Evolutionary conservation across 2,888 invertebrate species (phyloP).

Genomic region (Noctua fimbriata): DNA sequence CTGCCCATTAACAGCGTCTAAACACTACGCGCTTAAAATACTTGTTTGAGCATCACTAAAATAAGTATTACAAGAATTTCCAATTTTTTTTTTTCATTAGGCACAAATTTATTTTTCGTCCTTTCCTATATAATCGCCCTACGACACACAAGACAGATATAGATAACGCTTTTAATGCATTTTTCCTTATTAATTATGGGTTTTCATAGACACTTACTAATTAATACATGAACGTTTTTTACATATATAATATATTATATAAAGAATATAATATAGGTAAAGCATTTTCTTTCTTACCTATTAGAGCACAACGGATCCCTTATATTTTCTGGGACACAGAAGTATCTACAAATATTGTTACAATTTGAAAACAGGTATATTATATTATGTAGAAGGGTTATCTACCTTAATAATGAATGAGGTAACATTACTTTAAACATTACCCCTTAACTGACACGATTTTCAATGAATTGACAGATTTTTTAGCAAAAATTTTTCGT

Average conservation of each 20-base stretch:
- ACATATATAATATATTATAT: slow-evolving; percentile 90
- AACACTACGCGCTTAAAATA: slow-evolving; percentile 87
- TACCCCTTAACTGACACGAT: slow-evolving; percentile 86
- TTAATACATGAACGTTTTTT: slow-evolving; percentile 87
- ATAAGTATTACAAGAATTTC: slow-evolving; percentile 78
- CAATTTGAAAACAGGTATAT: slow-evolving; percentile 80
- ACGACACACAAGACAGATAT: slow-evolving; percentile 86
- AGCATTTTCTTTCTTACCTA: slow-evolving; percentile 88
- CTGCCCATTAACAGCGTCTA: slow-evolving; percentile 84
- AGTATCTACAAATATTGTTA: slow-evolving; percentile 83
- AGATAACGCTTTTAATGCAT: slow-evolving; percentile 83
- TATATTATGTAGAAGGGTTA: slow-evolving; percentile 81
- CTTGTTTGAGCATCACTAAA: slow-evolving; percentile 89
- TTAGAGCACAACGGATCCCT: slow-evolving; percentile 88
- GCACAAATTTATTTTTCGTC: slow-evolving; percentile 84
- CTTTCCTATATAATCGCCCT: slow-evolving; percentile 79
- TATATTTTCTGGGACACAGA: slow-evolving; percentile 85
- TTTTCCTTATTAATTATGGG: slow-evolving; percentile 81
- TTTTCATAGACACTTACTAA: slow-evolving; percentile 89
- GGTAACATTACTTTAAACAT: slow-evolving; percentile 78
- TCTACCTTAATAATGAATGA: slow-evolving; percentile 81
- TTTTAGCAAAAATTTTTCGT: slow-evolving; percentile 76
- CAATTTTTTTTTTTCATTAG: slow-evolving; percentile 84
- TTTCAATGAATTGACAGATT: slow-evolving; percentile 88
- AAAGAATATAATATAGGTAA: slow-evolving; percentile 90